Conservation (phyloP, 2,888 invertebrate genomes). For the Melinaea marsaeus region DNA sequence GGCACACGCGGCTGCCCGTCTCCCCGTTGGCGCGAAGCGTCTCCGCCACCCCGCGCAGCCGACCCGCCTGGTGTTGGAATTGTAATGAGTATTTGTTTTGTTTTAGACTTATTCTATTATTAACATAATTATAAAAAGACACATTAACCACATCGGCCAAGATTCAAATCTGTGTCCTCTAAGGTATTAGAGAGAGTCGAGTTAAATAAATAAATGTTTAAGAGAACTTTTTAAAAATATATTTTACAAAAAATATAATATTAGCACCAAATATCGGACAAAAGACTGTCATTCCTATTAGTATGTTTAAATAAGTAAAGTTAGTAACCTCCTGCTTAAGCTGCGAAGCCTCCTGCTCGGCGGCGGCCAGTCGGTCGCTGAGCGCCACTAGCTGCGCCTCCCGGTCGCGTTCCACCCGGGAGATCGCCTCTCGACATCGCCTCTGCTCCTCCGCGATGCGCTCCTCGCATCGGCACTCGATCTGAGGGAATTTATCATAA, state of each 20-base stretch:
- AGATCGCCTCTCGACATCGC: constrained; percentile 88
- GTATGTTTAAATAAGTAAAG: constrained; percentile 11
- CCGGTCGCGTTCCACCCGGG: constrained; percentile 89
- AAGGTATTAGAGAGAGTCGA: too few relatives aligned
- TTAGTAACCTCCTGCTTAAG: constrained; percentile 71
- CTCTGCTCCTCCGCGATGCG: constrained; percentile 89
- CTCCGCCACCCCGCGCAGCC: constrained; percentile 75
- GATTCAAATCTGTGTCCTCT: too few relatives aligned
- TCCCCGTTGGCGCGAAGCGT: constrained; percentile 79
- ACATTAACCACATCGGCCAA: too few relatives aligned
- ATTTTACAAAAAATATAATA: too few relatives aligned
- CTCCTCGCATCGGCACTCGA: constrained; percentile 86
- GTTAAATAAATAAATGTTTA: too few relatives aligned
- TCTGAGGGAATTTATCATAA: constrained; percentile 58
- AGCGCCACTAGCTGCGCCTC: constrained; percentile 67
- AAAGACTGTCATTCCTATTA: too few relatives aligned
- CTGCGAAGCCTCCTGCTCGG: constrained; percentile 74
- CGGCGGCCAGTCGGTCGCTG: constrained; percentile 63
- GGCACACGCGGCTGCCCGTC: constrained; percentile 71
- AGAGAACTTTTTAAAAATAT: too few relatives aligned
- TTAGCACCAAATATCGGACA: too few relatives aligned
- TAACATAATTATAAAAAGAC: too few relatives aligned
- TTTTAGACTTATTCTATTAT: too few relatives aligned
- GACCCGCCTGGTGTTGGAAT: constrained; percentile 53
- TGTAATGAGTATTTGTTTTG: too few relatives aligned